Conservation (phyloP, 53 echinoderm and acorn worm species). For the Holothuria scabra region DNA sequence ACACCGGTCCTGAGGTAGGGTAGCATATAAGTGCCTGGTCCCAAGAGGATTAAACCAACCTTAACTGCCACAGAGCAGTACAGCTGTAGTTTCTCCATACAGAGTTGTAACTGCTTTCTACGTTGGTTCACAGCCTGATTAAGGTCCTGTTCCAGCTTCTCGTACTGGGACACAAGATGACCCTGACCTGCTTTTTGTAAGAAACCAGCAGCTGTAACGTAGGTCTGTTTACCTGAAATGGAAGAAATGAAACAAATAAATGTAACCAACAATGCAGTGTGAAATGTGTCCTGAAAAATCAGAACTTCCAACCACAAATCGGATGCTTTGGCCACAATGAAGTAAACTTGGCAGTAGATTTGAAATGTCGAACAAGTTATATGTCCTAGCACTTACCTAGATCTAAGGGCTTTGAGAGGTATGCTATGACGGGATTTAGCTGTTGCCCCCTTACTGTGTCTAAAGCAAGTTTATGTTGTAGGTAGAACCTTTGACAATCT, state of each 20-base stretch:
- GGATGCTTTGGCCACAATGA: too few relatives aligned
- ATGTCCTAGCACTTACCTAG: conserved; percentile 63
- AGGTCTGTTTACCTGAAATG: conserved; percentile 72
- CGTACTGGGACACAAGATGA: conserved; percentile 74
- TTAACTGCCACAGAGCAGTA: conserved; percentile 85
- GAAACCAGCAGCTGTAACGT: conserved; percentile 78
- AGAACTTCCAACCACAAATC: too few relatives aligned
- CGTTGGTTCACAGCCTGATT: conserved; percentile 73
- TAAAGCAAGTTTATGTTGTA: conserved; percentile 91
- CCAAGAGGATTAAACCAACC: conserved; percentile 54
- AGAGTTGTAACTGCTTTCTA: conserved; percentile 65
- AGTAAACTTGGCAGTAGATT: too few relatives aligned
- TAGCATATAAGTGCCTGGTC: too few relatives aligned
- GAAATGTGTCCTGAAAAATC: too few relatives aligned
- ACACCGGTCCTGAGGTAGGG: too few relatives aligned
- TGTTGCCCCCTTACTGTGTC: conserved; percentile 91
- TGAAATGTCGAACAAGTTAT: too few relatives aligned
- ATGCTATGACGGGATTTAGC: conserved; percentile 74
- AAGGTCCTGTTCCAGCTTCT: conserved; percentile 85
- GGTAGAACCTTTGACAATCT: conserved; percentile 64
- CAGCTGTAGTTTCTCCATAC: conserved; percentile 84
- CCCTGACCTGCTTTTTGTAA: conserved; percentile 89
- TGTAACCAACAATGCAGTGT: too few relatives aligned
- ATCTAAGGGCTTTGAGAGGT: conserved; percentile 81
- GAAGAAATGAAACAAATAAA: too few relatives aligned